Evolutionary conservation across 2,113 vertebrate genomes (phyloP), one percentile per base, ranked within the genome.

Genomic region (Emydocephalus ijimae): DNA sequence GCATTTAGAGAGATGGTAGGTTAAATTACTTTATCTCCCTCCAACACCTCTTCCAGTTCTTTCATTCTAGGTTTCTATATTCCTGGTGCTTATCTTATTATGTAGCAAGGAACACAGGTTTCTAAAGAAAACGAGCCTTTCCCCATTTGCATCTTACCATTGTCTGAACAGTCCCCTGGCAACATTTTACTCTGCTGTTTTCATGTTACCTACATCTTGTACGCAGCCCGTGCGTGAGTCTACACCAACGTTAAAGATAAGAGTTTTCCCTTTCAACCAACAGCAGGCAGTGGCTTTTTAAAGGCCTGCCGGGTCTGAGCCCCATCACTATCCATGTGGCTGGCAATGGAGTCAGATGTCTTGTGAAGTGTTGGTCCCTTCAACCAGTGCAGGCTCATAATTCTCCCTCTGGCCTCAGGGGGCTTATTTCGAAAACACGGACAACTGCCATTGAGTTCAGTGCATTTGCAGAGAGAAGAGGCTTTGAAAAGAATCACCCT

Each of bases 211-310:
- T 81, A 21, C 74, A 43, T 21, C 34, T 81, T 81, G 34, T 21
- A 81, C 1, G 3, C 3, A 81, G 69, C 15, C 15, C 6, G 0
- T 39, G 34, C n/a, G 0, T 7, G n/a, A 81, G n/a, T 8, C 15
- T 39, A 6, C 15, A 81, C 69, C 69, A 39, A 7, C 9, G 34
- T 39, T 39, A 81, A 39, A 34, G 69, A 74, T 34, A 57, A 39
- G n/a, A 7, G 5, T 18, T 81, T 81, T 20, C 34, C 34, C 15
- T 20, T 81, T 20, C 69, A 81, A 39, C 69, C 69, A 81, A 81
- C 18, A 39, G 34, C 69, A 9, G 39, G 69, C 69, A 39, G 18
- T 81, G 69, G 69, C 34, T 81, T 39, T 81, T 81, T 39, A 3
- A 21, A 81, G n/a, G 69, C n/a, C n/a, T 39, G n/a, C 69, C n/a